A percentile compares a stretch with the other conserved stretches of the same genome.
phyloP scores from a whole-genome alignment of 2,888 invertebrate species.

The Stenichneumon culpator region DNA sequence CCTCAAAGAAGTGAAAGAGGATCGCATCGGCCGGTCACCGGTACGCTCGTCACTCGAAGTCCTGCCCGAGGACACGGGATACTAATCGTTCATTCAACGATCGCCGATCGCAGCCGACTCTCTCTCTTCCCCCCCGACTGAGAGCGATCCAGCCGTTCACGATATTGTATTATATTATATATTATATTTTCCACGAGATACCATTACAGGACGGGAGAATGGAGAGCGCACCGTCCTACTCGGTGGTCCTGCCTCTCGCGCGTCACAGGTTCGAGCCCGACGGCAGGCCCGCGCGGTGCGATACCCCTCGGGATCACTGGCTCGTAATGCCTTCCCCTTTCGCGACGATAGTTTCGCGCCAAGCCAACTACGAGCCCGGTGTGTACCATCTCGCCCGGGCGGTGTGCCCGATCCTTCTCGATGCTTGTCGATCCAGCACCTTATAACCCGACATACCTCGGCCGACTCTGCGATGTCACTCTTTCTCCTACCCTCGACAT shows the following conservation, averaged over 20 bases:
- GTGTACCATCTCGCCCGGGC: constrained; percentile 11
- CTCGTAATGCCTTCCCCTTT: constrained; percentile 85
- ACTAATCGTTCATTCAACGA: constrained; percentile 83
- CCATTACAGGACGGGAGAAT: constrained; percentile 80
- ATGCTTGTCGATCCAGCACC: constrained; percentile 16
- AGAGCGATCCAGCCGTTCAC: constrained; percentile 31
- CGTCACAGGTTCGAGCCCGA: constrained; percentile 62
- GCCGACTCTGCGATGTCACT: constrained; percentile 20
- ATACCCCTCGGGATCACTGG: constrained; percentile 80
- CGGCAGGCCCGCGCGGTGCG: constrained; percentile 58
- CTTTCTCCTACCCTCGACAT: constrained; percentile 5
- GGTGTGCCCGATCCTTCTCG: constrained; percentile 32
- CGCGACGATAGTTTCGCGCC: constrained; percentile 78
- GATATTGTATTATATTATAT: constrained; percentile 63
- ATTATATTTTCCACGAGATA: constrained; percentile 80
- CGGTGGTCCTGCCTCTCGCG: constrained; percentile 83
- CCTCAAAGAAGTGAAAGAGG: constrained; percentile 14
- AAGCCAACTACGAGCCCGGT: constrained; percentile 81
- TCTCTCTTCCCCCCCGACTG: constrained; percentile 29
- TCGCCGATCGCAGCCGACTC: constrained; percentile 77
- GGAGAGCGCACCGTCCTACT: constrained; percentile 69
- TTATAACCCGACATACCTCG: neutral
- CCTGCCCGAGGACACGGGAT: constrained; percentile 79
- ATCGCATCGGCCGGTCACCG: constrained; percentile 13
- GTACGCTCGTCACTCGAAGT: constrained; percentile 73